Conservation (phyloP, 2,113 vertebrate genomes). For the Tricholaema leucomelas region DNA sequence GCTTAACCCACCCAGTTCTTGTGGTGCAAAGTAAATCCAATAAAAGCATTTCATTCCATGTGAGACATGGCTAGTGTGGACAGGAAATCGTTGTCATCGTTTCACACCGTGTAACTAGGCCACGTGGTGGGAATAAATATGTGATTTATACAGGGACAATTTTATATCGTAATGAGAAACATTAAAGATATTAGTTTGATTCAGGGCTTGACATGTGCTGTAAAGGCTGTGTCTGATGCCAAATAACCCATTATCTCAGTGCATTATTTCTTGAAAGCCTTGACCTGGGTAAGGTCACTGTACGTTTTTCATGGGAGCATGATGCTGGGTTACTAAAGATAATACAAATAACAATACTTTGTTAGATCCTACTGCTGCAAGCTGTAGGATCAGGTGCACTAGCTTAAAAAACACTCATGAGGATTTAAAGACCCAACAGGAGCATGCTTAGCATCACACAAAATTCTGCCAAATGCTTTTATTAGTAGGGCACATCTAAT, state of each 20-base stretch:
- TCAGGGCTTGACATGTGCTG: slow-evolving; percentile 7
- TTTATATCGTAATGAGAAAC: slow-evolving; percentile 49
- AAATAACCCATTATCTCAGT: slow-evolving; percentile 42
- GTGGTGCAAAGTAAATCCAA: slow-evolving; percentile 43
- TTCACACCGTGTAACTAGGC: slow-evolving; percentile 27
- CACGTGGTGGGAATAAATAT: slow-evolving; percentile 32
- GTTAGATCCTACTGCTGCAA: background rate
- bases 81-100: slow-evolving; percentile 46
- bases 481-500: background rate
- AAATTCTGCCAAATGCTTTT: slow-evolving; percentile 8
- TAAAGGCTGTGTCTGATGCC: slow-evolving; percentile 5
- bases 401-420: slow-evolving; percentile 45
- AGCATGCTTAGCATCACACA: background rate
- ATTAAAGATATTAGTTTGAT: slow-evolving; percentile 52
- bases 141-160: slow-evolving; percentile 33
- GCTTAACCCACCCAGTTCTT: slow-evolving; percentile 18
- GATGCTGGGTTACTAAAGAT: slow-evolving; percentile 17
- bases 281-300: background rate
- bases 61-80: slow-evolving; percentile 12
- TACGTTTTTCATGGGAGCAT: background rate
- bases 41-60: slow-evolving; percentile 29
- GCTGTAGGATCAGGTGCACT: slow-evolving; percentile 9
- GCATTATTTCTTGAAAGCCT: slow-evolving; percentile 52
- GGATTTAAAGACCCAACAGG: slow-evolving; percentile 14
- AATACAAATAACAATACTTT: slow-evolving; percentile 19